Conservation (phyloP, 1,140 invertebrate species). For the Cotesia typhae region DNA sequence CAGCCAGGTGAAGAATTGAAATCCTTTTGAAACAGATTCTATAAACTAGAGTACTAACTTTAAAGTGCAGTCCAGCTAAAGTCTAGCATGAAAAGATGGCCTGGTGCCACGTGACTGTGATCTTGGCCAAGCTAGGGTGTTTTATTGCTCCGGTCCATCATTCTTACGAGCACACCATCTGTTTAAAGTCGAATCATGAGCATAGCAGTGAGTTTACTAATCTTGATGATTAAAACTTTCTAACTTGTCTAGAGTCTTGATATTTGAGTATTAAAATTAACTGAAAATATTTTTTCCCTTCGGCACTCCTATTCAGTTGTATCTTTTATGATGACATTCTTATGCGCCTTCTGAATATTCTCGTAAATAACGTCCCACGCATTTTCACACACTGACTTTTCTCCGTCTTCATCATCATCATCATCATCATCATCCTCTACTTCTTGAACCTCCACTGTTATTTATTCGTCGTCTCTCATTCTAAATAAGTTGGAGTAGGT, state of each 20-base stretch:
- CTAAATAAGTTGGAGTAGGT: neutral
- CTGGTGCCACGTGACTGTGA: neutral
- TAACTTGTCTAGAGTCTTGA: neutral
- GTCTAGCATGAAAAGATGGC: constrained; percentile 4
- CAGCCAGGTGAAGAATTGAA: no score
- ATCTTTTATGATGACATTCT: constrained; percentile 20
- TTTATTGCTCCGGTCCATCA: constrained; percentile 14
- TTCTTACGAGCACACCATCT: constrained; percentile 5
- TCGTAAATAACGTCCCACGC: constrained; percentile 27
- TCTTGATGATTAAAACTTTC: neutral
- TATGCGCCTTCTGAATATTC: constrained; percentile 12
- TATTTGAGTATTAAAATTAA: neutral
- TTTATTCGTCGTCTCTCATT: neutral
- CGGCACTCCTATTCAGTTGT: constrained; percentile 26
- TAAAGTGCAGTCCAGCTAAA: no score
- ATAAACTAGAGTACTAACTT: neutral
- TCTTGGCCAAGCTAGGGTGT: neutral
- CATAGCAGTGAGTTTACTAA: neutral
- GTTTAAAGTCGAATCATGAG: constrained; percentile 15
- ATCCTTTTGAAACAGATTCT: no score
- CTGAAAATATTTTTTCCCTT: neutral
- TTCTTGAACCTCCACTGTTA: neutral
- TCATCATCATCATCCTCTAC: neutral
- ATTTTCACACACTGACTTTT: constrained; percentile 18
- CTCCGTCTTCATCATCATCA: neutral